Conservation (phyloP, 2,888 invertebrate genomes). For the Falcaria lacertinaria region DNA sequence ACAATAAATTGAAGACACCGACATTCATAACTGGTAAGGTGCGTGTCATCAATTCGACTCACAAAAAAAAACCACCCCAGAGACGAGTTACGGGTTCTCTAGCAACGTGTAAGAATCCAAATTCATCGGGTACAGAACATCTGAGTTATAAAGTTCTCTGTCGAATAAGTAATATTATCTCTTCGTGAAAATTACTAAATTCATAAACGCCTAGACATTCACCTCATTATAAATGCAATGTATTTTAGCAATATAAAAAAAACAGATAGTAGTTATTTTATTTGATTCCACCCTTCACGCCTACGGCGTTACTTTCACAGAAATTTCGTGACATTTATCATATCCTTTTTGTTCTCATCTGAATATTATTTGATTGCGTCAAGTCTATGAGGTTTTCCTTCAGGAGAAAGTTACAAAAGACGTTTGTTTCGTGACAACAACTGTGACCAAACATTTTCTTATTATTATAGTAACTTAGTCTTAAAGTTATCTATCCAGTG, state of each 20-base stretch:
- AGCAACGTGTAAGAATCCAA: slow-evolving; percentile 20
- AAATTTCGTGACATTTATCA: slow-evolving; percentile 42
- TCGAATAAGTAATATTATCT: not conserved
- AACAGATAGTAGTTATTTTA: slow-evolving; percentile 17
- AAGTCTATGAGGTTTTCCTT: slow-evolving; percentile 28
- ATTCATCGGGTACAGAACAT: slow-evolving; percentile 16
- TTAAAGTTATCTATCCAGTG: no score
- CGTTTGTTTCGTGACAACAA: slow-evolving; percentile 22
- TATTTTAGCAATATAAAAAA: slow-evolving; percentile 6
- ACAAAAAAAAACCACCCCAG: slow-evolving; percentile 29
- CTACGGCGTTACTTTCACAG: slow-evolving; percentile 22
- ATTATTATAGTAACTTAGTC: no score
- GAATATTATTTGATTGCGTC: slow-evolving; percentile 54
- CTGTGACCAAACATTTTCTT: slow-evolving; percentile 26
- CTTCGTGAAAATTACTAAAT: not conserved
- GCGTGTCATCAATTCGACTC: slow-evolving; percentile 26
- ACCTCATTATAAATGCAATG: not conserved
- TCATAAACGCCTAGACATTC: no score
- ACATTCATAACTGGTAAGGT: slow-evolving; percentile 24
- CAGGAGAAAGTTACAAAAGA: slow-evolving; percentile 35
- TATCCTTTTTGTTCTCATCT: slow-evolving; percentile 40
- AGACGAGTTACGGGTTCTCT: slow-evolving; percentile 27
- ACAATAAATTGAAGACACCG: slow-evolving; percentile 34
- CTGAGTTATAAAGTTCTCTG: not conserved
- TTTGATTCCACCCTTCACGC: slow-evolving; percentile 20